Evolutionary conservation across 2,888 invertebrate genomes (phyloP), one percentile per base, ranked within the genome.

Genomic region (Lasioglossum oenotherae): DNA sequence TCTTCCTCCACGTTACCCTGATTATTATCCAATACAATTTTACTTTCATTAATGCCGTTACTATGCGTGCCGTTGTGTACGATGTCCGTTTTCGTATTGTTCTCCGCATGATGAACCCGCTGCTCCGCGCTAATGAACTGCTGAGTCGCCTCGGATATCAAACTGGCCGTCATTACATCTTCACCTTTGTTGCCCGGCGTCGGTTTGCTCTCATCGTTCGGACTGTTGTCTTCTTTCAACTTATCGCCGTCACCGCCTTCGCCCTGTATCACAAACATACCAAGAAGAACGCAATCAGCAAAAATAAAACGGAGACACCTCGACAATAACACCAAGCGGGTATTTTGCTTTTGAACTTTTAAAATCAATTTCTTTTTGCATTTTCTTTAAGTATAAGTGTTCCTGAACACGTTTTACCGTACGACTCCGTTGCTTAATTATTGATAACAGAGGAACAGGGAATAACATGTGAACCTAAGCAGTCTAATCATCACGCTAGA

Each of bases 91-190:
- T 88, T 80, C 38, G 90, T 86, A 83, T 91, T 93, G 76, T 93
- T 93, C 53, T 92, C 93, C 69, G 90, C 91, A 78, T 91, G 92
- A 86, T 92, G 91, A 85, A 93, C 92, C 80, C 93, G 93, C 84
- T 95, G 95, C 82, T 95, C 95, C 53, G 92, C 92, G 80, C 87
- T 94, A 82, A 95, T 93, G 77, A 95, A 94, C 81, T 95, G 95
- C 87, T 94, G 94, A 41, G 93, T 95, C n/a, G 95, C 94, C 83
- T 95, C 95, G n/a, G 94, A 93, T 87, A 95, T 95, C 57, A 95
- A 91, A 91, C 95, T 95, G 75, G 93, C 92, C 44, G 95, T 95
- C 95, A 95, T 95, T 27, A 94, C 93, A 80, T 94, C 95, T 60
- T 94, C 94, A 23, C 82, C 89, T 88, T 94, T 94, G 74, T 92